Conservation (phyloP, 2,797 vertebrate species). For the Euthynnus affinis region DNA sequence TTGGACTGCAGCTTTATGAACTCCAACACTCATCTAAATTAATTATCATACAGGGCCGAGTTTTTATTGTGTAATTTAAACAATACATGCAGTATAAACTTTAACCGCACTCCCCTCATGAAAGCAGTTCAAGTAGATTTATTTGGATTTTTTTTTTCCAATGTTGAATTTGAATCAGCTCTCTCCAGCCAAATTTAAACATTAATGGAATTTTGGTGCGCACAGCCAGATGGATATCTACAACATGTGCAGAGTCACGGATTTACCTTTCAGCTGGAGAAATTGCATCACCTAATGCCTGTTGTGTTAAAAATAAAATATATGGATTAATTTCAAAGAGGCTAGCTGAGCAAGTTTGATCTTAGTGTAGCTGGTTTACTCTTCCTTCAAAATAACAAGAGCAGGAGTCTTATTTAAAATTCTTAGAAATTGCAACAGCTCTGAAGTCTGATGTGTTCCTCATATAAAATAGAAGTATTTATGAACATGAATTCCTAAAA, state of each 20-base stretch:
- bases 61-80: slow-evolving; percentile 54
- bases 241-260: slow-evolving; percentile 65
- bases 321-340: slow-evolving; percentile 68
- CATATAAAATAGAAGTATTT: slow-evolving; percentile 1
- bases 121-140: slow-evolving; percentile 40
- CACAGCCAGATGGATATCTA: slow-evolving; percentile 59
- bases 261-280: slow-evolving; percentile 64
- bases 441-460: not conserved
- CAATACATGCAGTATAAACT: slow-evolving; percentile 38
- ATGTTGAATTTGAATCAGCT: slow-evolving; percentile 58
- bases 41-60: slow-evolving; percentile 41
- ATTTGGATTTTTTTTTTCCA: slow-evolving; percentile 29
- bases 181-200: slow-evolving; percentile 59
- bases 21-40: slow-evolving; percentile 50
- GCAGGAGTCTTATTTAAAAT: slow-evolving; percentile 12
- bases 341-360: slow-evolving; percentile 43
- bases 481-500: not conserved
- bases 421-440: not conserved
- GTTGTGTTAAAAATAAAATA: slow-evolving; percentile 63
- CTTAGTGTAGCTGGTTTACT: slow-evolving; percentile 24
- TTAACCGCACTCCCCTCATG: slow-evolving; percentile 1
- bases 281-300: slow-evolving; percentile 69
- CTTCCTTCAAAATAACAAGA: slow-evolving; percentile 28
- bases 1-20: slow-evolving; percentile 31
- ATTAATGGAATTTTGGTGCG: slow-evolving; percentile 61